Base-by-base conservation (phyloP, 1,140 invertebrate species). In the Plectus sambesii region DNA sequence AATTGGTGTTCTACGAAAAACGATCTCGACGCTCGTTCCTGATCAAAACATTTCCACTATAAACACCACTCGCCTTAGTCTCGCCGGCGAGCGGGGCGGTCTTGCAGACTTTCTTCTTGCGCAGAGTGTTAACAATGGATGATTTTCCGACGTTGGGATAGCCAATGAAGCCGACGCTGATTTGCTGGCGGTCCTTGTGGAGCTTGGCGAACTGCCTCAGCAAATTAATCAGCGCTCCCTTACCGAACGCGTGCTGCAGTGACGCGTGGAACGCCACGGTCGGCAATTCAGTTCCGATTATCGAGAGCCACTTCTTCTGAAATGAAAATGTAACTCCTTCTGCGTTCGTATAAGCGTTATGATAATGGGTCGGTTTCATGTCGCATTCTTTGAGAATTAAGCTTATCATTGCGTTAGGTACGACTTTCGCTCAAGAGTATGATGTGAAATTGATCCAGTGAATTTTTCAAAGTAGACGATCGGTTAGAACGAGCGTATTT, bases 71-170 rank as follows among this genome's bases (percentile, higher is more conserved):
- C 1, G 90, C 86, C 78, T 98, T 98, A 0, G 94, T 99, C 76
- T 99, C 93, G 5, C 94, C 94, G 54, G 94, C 90, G 64, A 98
- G 87, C 5, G 94, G 94, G 8, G 94, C 93, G 2, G 96, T 89
- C 72, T 96, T 98, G 96, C 23, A 2, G 5, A 93, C 87, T 72
- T 92, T 92, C 66, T 93, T 92, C 1, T 84, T 82, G 51, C 85
- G 77, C 24, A 99, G 69, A 0, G 93, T 88, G 70, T 99, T 99
- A 45, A 99, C 97, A 19, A 99, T 81, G 5, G 90, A 97, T 53
- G 88, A 94, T 74, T 99, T 99, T 0, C 94, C 94, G 8, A 89
- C 87, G 78, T 99, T 99, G 3, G 94, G 94, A 73, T 98, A 99
- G 0, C 94, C 94, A 69, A 99, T 94, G 51, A 99, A 86, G 9